Evolutionary conservation across 1,140 invertebrate species (phyloP).

Genomic region (Dreissena rostriformis): DNA sequence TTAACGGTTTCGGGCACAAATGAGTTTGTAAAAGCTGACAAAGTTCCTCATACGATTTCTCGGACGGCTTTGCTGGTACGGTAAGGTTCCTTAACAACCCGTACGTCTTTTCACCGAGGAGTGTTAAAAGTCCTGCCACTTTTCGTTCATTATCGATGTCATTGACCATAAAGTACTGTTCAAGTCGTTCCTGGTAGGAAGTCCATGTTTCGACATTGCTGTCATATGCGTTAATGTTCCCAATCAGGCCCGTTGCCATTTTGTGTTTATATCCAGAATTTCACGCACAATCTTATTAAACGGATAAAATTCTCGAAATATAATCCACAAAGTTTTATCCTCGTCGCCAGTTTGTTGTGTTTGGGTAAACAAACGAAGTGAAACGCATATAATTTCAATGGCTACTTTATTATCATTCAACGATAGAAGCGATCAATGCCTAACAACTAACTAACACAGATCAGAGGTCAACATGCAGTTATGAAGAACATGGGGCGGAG

Average conservation of each 20-base stretch:
- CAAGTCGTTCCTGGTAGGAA: constrained; percentile 51
- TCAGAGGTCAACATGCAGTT: no score
- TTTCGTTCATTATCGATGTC: constrained; percentile 35
- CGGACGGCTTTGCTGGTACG: constrained; percentile 27
- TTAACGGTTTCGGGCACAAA: constrained; percentile 36
- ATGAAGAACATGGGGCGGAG: no score
- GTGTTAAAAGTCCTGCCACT: constrained; percentile 38
- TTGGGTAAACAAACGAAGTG: background rate
- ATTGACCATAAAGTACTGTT: constrained; percentile 55
- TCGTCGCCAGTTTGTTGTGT: constrained; percentile 23
- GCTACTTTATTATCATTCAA: background rate
- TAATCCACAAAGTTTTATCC: constrained; percentile 2
- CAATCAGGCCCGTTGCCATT: constrained; percentile 31
- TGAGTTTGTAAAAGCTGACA: background rate
- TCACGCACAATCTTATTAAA: constrained; percentile 16
- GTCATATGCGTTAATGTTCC: constrained; percentile 37
- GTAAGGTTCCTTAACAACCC: constrained; percentile 34
- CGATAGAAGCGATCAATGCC: background rate
- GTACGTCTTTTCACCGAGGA: constrained; percentile 55
- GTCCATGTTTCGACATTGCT: constrained; percentile 49
- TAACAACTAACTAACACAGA: no score
- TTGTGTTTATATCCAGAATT: constrained; percentile 20
- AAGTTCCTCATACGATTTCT: constrained; percentile 33
- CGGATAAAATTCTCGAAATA: constrained; percentile 27
- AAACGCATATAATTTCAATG: constrained; percentile 1